Evolutionary conservation across 2,888 invertebrate genomes (phyloP).

Genomic region (Diabrotica balteata): DNA sequence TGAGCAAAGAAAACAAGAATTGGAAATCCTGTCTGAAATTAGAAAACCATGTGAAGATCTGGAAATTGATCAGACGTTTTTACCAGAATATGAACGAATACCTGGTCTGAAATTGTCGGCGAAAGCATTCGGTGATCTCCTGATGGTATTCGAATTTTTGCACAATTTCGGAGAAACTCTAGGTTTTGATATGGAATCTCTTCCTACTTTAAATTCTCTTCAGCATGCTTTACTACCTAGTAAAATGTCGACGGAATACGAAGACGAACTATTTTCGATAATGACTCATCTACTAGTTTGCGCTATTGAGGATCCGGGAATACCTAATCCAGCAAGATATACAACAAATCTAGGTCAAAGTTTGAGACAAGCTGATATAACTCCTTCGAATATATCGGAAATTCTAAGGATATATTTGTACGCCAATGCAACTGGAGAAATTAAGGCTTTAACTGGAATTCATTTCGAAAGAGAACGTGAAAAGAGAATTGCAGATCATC

Average conservation of each 20-base stretch:
- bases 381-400: conserved; percentile 90
- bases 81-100: conserved; percentile 79
- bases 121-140: conserved; percentile 87
- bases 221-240: conserved; percentile 80
- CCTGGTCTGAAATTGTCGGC: conserved; percentile 73
- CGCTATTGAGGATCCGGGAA: conserved; percentile 93
- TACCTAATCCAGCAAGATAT: conserved; percentile 87
- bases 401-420: conserved; percentile 90
- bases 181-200: conserved; percentile 88
- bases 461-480: conserved; percentile 83
- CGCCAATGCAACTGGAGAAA: conserved; percentile 87
- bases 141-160: conserved; percentile 97
- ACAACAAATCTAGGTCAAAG: conserved; percentile 91
- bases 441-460: conserved; percentile 81
- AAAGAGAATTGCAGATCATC: conserved; percentile 82
- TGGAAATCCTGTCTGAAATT: conserved; percentile 72
- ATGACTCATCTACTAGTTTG: conserved; percentile 89
- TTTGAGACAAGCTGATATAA: conserved; percentile 86
- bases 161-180: conserved; percentile 95
- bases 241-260: conserved; percentile 78
- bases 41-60: conserved; percentile 93
- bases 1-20: conserved; percentile 72
- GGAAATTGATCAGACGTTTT: conserved; percentile 77
- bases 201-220: conserved; percentile 86
- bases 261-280: conserved; percentile 86